Evolutionary conservation across 2,113 vertebrate genomes (phyloP).

Genomic region (Pholis gunnellus): DNA sequence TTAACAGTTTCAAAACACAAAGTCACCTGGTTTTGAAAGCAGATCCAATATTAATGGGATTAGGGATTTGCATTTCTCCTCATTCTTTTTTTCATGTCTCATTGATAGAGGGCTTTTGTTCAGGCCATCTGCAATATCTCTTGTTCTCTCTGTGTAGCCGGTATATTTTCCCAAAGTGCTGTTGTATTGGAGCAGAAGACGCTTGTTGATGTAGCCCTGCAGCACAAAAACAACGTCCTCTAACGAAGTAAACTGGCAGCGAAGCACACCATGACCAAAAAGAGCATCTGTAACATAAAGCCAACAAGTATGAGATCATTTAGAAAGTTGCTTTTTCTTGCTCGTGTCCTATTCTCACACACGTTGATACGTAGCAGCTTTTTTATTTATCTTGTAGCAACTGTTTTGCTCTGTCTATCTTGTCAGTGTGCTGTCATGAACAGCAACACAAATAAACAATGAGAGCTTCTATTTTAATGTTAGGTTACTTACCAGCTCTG

Average conservation of each 20-base stretch:
- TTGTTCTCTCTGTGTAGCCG: conserved; percentile 7
- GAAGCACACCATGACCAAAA: background rate
- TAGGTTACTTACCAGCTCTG: conserved; percentile 33
- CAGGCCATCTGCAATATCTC: background rate
- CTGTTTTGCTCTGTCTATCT: background rate
- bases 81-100: background rate
- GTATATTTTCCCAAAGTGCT: conserved; percentile 49
- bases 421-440: background rate
- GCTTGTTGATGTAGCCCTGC: conserved; percentile 45
- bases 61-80: background rate
- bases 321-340: too few relatives aligned
- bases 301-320: background rate
- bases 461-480: background rate
- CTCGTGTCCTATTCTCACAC: background rate
- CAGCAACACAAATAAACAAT: background rate
- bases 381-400: background rate
- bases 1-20: background rate
- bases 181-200: conserved; percentile 39
- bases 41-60: accelerated
- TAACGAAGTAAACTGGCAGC: conserved; percentile 29
- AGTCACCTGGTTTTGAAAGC: conserved; percentile 46
- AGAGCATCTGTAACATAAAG: conserved; percentile 44
- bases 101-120: conserved; percentile 13
- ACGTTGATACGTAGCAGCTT: background rate
- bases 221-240: conserved; percentile 17